A percentile compares a stretch with the other conserved stretches of the same genome.
Conservation (phyloP, 2,797 vertebrate species). For the Acomys russatus region DNA sequence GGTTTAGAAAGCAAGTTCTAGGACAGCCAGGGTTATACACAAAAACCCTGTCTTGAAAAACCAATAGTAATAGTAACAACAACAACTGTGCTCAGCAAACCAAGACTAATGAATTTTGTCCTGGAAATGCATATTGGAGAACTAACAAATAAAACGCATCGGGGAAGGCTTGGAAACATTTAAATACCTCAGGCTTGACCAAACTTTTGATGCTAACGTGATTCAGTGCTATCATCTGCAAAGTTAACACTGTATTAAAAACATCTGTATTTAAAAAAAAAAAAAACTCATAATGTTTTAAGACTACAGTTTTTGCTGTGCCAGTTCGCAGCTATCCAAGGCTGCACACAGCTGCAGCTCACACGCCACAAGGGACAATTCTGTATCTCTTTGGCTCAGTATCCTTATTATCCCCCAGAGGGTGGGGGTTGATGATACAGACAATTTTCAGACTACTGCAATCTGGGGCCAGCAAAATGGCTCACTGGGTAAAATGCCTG, state of each 20-base stretch:
- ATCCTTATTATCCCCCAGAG: background rate
- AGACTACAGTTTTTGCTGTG: background rate
- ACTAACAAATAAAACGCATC: conserved; percentile 61
- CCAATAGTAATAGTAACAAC: no score
- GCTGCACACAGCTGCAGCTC: background rate
- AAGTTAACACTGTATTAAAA: background rate
- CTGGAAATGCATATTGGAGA: background rate
- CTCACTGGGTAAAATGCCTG: background rate
- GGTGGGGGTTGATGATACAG: background rate
- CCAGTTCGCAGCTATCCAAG: background rate
- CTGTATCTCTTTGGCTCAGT: background rate
- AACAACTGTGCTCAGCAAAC: background rate
- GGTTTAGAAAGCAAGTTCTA: no score
- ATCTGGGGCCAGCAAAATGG: background rate
- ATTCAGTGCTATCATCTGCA: background rate
- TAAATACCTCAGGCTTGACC: background rate
- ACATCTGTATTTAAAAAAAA: no score
- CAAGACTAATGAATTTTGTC: background rate
- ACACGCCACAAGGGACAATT: background rate
- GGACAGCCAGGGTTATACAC: background rate
- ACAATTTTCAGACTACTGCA: background rate
- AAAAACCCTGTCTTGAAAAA: background rate
- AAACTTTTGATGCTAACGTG: background rate
- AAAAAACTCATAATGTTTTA: background rate
- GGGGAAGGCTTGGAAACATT: background rate